A percentile compares a stretch with the other conserved stretches of the same genome.
These are phyloP conservation scores for Mesocentrotus franciscanus DNA, from an alignment of 53 echinoderm and acorn worm species.

Conservation along the genomic window DNA sequence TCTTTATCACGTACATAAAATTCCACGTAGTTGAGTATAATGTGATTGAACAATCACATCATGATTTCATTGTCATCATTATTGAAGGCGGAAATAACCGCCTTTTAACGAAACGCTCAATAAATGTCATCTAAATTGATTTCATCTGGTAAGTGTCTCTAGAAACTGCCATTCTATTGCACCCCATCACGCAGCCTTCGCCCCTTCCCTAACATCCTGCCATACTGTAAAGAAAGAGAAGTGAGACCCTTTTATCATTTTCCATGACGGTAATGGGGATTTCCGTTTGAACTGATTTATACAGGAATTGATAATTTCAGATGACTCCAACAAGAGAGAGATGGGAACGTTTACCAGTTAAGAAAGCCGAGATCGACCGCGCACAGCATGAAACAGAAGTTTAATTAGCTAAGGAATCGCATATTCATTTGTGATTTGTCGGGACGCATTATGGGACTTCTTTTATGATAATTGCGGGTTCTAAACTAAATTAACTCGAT, in stretches of 20 bases:
- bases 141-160: constrained; percentile 13
- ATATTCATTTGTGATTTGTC: neutral
- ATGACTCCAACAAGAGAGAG: neutral
- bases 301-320: constrained; percentile 61
- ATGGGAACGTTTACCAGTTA: neutral
- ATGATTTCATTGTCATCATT: constrained; percentile 38
- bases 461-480: neutral
- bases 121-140: constrained; percentile 53
- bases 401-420: neutral
- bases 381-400: neutral
- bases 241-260: constrained; percentile 50
- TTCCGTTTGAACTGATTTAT: constrained; percentile 56
- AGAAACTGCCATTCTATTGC: neutral
- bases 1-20: neutral
- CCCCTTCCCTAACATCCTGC: constrained; percentile 41
- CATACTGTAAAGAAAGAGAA: constrained; percentile 36
- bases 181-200: constrained; percentile 34
- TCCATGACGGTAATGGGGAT: constrained; percentile 50
- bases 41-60: neutral
- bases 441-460: neutral
- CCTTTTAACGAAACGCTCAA: constrained; percentile 6
- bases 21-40: neutral
- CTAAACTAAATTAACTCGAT: neutral
- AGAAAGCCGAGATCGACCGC: neutral
- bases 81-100: constrained; percentile 30